Conservation (phyloP, 2,888 invertebrate species). For the Phaonia tiefii region DNA sequence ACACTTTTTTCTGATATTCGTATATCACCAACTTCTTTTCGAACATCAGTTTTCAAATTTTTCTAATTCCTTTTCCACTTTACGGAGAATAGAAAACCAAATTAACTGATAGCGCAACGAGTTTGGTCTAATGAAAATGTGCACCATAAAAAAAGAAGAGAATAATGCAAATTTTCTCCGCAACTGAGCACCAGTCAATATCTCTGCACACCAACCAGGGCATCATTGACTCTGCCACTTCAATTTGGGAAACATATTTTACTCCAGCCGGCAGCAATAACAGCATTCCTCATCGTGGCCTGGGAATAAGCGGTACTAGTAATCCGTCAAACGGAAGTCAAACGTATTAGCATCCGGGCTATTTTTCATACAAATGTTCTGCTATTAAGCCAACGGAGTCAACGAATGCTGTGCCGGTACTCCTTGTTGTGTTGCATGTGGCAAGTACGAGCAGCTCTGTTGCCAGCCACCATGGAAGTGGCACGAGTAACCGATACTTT, state of each 20-base stretch:
- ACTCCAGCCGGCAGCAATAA: background rate
- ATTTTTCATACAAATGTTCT: conserved; percentile 79
- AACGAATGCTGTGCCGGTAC: conserved; percentile 25
- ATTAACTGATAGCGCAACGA: conserved; percentile 37
- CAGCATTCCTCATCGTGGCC: conserved; percentile 46
- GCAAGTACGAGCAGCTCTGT: background rate
- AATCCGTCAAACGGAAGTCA: conserved; percentile 80
- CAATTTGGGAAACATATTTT: conserved; percentile 23
- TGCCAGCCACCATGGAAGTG: background rate
- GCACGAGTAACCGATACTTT: conserved; percentile 55
- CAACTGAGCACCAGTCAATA: conserved; percentile 39
- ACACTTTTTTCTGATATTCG: background rate
- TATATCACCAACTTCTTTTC: background rate
- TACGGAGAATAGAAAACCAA: conserved; percentile 14
- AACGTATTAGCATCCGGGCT: conserved; percentile 79
- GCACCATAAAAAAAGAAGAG: conserved; percentile 24
- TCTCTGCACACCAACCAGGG: conserved; percentile 40
- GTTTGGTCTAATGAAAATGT: conserved; percentile 31
- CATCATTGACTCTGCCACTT: conserved; percentile 56
- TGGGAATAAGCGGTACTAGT: conserved; percentile 67
- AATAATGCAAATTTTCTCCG: conserved; percentile 37
- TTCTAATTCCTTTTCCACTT: conserved; percentile 7
- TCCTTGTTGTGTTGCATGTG: conserved; percentile 8
- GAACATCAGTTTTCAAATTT: conserved; percentile 1
- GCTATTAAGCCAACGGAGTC: conserved; percentile 64